These are phyloP conservation scores for Bos indicus DNA, from an alignment of 2,113 vertebrate species.

Conservation along the genomic window DNA sequence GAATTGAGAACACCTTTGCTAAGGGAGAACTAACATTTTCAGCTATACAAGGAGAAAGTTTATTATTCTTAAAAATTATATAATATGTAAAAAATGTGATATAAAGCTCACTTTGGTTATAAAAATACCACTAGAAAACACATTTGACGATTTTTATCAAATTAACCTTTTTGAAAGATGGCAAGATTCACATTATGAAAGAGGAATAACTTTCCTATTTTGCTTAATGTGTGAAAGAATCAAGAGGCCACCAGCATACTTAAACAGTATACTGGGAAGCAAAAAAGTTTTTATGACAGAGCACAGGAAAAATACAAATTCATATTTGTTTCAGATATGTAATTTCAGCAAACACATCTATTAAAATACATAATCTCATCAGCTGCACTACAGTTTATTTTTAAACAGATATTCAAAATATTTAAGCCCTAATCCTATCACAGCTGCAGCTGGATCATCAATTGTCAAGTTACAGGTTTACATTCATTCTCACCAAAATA, in stretches of 20 bases:
- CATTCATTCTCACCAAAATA: not conserved
- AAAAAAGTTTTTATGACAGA: not conserved
- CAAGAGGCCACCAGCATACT: not conserved
- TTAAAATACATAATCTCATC: conserved; percentile 35
- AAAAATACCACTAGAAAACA: conserved; percentile 18
- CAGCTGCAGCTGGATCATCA: conserved; percentile 18
- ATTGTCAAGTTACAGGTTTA: not conserved
- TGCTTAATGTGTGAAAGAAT: fast-evolving
- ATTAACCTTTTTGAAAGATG: not conserved
- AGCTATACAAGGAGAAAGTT: not conserved
- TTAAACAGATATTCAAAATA: conserved; percentile 57
- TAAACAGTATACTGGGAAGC: not conserved
- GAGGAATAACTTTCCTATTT: not conserved
- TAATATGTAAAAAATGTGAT: not conserved
- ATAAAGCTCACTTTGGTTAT: not conserved
- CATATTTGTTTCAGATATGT: conserved; percentile 38
- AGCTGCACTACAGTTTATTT: conserved; percentile 47
- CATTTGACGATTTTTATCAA: not conserved
- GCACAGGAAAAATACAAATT: conserved; percentile 32
- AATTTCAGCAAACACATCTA: conserved; percentile 40
- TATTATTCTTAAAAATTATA: not conserved
- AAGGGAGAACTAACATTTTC: not conserved
- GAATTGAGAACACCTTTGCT: not conserved
- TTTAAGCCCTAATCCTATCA: conserved; percentile 6
- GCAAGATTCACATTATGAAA: not conserved